Base-by-base conservation (phyloP, 1,140 invertebrate genomes). In the Chionoecetes opilio region DNA sequence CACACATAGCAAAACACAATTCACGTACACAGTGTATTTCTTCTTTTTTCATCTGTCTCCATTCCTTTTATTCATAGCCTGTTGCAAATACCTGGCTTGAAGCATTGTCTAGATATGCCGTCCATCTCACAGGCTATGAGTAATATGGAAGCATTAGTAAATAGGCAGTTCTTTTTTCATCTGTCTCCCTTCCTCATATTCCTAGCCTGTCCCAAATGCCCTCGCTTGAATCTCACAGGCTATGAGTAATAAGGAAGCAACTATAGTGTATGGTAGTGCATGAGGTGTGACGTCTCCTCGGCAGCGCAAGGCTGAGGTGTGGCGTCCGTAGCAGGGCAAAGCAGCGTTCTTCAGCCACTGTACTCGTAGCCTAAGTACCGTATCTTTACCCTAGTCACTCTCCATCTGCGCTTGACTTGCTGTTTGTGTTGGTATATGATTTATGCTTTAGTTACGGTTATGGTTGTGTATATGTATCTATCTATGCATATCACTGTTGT, bases 401-500 rank as follows among this genome's bases (percentile, higher is more conserved):
- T 75, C 26, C 63, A 75, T 75, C 63, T 75, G 6, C 8, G 63
- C 63, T 75, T 75, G 63, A 75, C 63, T n/a, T 75, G 63, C 63
- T 75, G 21, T 21, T 21, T 75, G 63, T 75, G 63, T 26, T 17
- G 21, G 46, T 75, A 75, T 75, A n/a, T 75, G n/a, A 75, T 75
- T 75, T n/a, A 21, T 75, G 63, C 63, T 75, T 75, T 75, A 75
- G 63, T n/a, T 75, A 75, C 32, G 32, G 8, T 34, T 86, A 86
- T 86, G 6, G 21, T 21, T 34, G 35, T 86, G 35, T 31, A 86
- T 0, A 32, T 86, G 11, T 86, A 34, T 17, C 6, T 8, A 86
- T 86, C 11, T 86, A 86, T 86, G 35, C 35, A 86, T 86, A 86
- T 34, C 35, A 34, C 26, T 86, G 35, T 86, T 86, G 9, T 34